A percentile compares a stretch with the other conserved stretches of the same genome.
phyloP scores from a whole-genome alignment of 2,113 vertebrate genomes.

The Burhinus bistriatus region DNA sequence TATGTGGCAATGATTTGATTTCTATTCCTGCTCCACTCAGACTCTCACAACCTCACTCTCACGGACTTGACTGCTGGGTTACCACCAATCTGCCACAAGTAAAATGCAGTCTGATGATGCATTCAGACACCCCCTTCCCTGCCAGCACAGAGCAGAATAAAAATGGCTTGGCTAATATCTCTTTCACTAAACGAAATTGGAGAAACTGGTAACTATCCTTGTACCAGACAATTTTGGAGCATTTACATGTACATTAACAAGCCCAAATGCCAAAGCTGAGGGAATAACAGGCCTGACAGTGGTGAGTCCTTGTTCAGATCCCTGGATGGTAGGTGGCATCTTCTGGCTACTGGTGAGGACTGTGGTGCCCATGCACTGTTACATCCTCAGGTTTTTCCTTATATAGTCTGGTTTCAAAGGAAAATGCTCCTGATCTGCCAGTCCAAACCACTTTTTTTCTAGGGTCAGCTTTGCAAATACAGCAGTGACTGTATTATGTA shows the following conservation, averaged over 20 bases:
- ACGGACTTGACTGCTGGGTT: slow-evolving; percentile 28
- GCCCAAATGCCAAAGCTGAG: background rate
- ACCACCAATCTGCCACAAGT: slow-evolving; percentile 3
- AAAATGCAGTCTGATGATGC: background rate
- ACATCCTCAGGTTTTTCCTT: background rate
- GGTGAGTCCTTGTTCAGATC: background rate
- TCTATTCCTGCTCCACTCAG: background rate
- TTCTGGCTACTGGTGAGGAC: background rate
- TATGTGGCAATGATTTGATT: slow-evolving; percentile 34
- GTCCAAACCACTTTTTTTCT: background rate
- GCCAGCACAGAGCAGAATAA: background rate
- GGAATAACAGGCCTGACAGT: background rate
- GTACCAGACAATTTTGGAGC: background rate
- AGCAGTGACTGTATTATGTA: background rate
- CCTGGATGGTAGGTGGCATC: background rate
- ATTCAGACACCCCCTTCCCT: background rate
- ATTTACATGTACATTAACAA: background rate
- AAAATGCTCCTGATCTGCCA: background rate
- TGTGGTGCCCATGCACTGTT: background rate
- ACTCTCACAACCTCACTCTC: background rate
- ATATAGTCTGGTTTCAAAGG: background rate
- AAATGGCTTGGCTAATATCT: background rate
- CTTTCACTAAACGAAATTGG: background rate
- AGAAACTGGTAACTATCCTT: background rate
- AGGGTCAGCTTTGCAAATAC: background rate